phyloP scores from a whole-genome alignment of 2,888 invertebrate genomes.

The Plagodis pulveraria region DNA sequence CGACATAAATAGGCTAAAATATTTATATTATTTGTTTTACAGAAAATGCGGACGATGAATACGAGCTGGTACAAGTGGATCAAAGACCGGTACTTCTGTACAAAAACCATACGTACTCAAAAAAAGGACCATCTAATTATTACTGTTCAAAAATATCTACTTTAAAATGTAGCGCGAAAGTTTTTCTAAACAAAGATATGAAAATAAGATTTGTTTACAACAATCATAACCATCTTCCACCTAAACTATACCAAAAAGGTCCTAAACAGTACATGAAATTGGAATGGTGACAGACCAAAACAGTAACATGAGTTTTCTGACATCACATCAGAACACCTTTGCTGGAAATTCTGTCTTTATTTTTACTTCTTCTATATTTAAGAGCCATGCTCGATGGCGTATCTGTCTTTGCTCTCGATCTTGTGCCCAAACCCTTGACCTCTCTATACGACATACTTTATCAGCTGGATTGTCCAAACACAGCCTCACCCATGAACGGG shows the following conservation, averaged over 20 bases:
- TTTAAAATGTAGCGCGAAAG: slow-evolving; percentile 12
- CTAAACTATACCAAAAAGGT: neutral
- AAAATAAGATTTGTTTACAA: neutral
- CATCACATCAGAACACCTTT: too few relatives aligned
- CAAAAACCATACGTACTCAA: slow-evolving; percentile 20
- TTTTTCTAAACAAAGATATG: slow-evolving; percentile 1
- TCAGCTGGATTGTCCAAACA: too few relatives aligned
- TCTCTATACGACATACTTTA: too few relatives aligned
- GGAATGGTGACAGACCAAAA: too few relatives aligned
- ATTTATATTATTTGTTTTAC: too few relatives aligned
- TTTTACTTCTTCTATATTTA: too few relatives aligned
- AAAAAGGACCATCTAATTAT: slow-evolving; percentile 9
- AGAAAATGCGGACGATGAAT: neutral
- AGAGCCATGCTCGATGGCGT: too few relatives aligned
- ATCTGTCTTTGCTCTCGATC: too few relatives aligned
- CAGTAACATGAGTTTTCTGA: too few relatives aligned
- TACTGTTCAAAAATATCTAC: slow-evolving; percentile 19
- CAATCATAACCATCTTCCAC: slow-evolving; percentile 9
- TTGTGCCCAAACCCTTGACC: too few relatives aligned
- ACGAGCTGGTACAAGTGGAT: slow-evolving; percentile 4
- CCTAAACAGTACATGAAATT: slow-evolving; percentile 1
- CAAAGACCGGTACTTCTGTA: slow-evolving; percentile 14
- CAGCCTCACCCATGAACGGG: too few relatives aligned
- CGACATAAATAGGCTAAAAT: neutral
- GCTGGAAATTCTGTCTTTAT: too few relatives aligned